These are phyloP conservation scores for Drosophila meridiana DNA, from an alignment of 2,888 invertebrate genomes.

Conservation along the genomic window DNA sequence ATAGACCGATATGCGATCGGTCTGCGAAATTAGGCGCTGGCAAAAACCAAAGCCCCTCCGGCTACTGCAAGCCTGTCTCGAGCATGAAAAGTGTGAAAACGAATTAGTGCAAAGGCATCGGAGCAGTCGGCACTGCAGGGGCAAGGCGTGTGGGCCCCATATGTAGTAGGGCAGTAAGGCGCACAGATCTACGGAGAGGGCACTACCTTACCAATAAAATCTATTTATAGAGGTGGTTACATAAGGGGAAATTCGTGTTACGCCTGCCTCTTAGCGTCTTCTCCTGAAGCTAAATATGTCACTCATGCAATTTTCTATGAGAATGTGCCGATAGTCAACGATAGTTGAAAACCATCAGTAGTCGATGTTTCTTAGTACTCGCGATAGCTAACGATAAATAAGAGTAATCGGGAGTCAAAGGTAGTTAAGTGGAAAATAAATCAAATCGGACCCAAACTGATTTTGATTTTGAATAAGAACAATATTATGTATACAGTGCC, in stretches of 20 bases:
- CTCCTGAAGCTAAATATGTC: not conserved
- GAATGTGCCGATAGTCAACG: too few species aligned
- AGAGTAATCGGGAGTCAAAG: too few species aligned
- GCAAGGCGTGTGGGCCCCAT: not conserved
- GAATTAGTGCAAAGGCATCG: constrained; percentile 62
- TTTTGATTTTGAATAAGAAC: too few species aligned
- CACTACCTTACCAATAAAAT: too few species aligned
- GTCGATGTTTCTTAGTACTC: too few species aligned
- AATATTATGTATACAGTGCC: too few species aligned
- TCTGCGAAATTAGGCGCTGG: constrained; percentile 68
- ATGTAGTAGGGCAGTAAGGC: constrained; percentile 48
- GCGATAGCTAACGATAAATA: too few species aligned
- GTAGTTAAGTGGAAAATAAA: too few species aligned
- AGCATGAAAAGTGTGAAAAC: constrained; percentile 77
- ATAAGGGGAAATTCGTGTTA: not conserved
- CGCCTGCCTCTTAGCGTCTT: not conserved
- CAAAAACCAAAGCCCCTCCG: constrained; percentile 51
- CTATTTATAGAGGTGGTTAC: not conserved
- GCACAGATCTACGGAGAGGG: not conserved
- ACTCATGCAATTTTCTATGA: too few species aligned
- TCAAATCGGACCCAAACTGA: too few species aligned
- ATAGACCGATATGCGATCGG: constrained; percentile 47
- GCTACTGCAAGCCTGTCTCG: constrained; percentile 60
- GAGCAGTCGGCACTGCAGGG: constrained; percentile 1
- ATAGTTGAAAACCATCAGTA: too few species aligned